A percentile compares a stretch with the other conserved stretches of the same genome.
phyloP scores from a whole-genome alignment of 2,797 vertebrate species.

The Corythornis leucogaster region DNA sequence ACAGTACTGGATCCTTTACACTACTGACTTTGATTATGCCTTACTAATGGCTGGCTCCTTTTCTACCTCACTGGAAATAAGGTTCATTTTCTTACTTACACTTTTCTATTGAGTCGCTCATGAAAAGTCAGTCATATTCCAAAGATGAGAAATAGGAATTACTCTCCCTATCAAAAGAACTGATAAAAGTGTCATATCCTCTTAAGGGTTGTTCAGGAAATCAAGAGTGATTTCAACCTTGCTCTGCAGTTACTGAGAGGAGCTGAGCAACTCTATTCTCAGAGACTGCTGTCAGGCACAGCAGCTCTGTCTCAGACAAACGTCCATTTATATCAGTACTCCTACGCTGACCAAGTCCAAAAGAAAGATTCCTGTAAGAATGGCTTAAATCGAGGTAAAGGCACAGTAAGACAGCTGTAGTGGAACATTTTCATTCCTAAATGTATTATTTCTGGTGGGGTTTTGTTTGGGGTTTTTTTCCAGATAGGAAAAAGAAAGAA shows the following conservation, averaged over 20 bases:
- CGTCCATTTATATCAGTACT: background rate
- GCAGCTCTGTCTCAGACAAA: background rate
- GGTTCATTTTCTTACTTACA: background rate
- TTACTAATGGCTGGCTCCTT: background rate
- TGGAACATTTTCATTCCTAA: background rate
- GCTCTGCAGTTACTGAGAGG: background rate
- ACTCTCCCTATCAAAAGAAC: background rate
- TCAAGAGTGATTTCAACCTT: background rate
- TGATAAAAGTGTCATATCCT: background rate
- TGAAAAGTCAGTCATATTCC: background rate
- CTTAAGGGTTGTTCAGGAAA: background rate
- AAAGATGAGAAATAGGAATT: background rate
- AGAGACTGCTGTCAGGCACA: background rate
- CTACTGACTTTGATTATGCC: background rate
- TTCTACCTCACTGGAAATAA: background rate
- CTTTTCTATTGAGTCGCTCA: background rate
- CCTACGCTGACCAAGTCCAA: background rate
- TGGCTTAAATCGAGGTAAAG: background rate
- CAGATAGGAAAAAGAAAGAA: background rate
- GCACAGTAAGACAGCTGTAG: background rate
- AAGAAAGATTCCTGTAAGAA: background rate
- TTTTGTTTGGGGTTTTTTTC: background rate
- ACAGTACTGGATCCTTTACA: background rate
- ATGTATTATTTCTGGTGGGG: background rate
- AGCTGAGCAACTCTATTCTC: background rate